These are phyloP conservation scores for Drosophila antonietae DNA, from an alignment of 2,888 invertebrate species.

Conservation along the genomic window DNA sequence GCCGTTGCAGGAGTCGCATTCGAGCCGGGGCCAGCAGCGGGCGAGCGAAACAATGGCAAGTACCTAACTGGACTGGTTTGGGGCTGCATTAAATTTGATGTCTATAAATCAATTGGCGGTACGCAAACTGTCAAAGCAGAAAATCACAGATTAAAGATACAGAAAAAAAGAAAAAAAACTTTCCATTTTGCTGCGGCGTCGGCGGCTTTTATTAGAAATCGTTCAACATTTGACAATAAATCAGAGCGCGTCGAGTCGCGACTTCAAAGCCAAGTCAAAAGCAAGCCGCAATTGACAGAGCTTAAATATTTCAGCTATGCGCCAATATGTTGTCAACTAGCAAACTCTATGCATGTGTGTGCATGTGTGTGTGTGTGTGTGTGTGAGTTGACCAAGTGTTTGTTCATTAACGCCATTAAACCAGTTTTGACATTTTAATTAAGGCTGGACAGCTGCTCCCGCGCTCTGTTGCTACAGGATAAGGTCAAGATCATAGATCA, in stretches of 20 bases:
- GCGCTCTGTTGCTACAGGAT: conserved; percentile 28
- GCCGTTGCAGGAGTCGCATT: conserved; percentile 19
- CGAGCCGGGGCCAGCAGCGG: conserved; percentile 1
- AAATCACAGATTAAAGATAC: not conserved
- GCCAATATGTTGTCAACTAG: conserved; percentile 27
- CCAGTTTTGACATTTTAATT: conserved; percentile 85
- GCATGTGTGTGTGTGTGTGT: conserved; percentile 14
- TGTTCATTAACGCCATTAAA: conserved; percentile 85
- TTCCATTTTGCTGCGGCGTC: conserved; percentile 64
- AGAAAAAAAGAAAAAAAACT: conserved; percentile 44
- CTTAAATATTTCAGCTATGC: conserved; percentile 51
- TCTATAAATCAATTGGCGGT: conserved; percentile 61
- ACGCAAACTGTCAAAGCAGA: conserved; percentile 69
- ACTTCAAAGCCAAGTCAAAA: conserved; percentile 48
- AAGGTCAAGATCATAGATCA: conserved; percentile 77
- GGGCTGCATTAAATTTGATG: conserved; percentile 42
- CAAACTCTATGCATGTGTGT: conserved; percentile 13
- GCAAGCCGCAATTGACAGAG: conserved; percentile 9
- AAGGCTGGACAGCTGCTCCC: conserved; percentile 70
- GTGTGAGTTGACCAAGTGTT: conserved; percentile 68
- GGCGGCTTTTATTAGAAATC: conserved; percentile 63
- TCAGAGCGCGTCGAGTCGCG: conserved; percentile 54
- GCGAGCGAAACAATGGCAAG: conserved; percentile 39
- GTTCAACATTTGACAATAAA: conserved; percentile 61
- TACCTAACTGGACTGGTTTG: conserved; percentile 22